phyloP scores from a whole-genome alignment of 1,140 invertebrate species.

The Triops cancriformis region DNA sequence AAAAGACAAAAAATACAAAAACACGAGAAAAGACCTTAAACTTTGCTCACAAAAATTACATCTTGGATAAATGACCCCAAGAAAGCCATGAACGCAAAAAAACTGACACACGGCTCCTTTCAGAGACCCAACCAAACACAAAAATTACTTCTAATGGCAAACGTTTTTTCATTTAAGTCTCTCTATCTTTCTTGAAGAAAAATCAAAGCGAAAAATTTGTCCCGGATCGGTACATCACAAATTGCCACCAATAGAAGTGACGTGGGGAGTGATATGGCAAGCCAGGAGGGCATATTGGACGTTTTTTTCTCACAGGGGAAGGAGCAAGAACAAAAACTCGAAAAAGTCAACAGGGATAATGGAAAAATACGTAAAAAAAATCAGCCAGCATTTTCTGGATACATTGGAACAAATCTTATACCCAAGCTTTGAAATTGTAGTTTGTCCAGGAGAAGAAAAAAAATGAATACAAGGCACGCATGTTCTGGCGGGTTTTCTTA shows the following conservation, averaged over 20 bases:
- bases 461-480: neutral
- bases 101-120: neutral
- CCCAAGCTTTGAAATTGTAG: neutral
- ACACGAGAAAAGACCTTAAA: neutral
- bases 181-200: neutral
- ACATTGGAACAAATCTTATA: neutral
- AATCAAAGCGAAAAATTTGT: neutral
- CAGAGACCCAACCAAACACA: neutral
- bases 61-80: constrained; percentile 10
- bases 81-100: neutral
- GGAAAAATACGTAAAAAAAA: too few species aligned
- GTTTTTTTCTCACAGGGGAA: neutral
- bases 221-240: neutral
- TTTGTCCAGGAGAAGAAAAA: neutral
- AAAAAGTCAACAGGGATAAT: neutral
- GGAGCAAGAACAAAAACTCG: neutral
- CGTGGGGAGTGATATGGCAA: neutral
- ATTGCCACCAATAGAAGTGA: constrained; percentile 2
- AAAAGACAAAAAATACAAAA: neutral
- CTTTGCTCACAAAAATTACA: neutral
- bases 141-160: neutral
- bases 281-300: constrained; percentile 7
- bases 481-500: neutral
- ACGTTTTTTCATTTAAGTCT: neutral
- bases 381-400: neutral